phyloP scores from a whole-genome alignment of 2,888 invertebrate species.

The Morinoia aosen region DNA sequence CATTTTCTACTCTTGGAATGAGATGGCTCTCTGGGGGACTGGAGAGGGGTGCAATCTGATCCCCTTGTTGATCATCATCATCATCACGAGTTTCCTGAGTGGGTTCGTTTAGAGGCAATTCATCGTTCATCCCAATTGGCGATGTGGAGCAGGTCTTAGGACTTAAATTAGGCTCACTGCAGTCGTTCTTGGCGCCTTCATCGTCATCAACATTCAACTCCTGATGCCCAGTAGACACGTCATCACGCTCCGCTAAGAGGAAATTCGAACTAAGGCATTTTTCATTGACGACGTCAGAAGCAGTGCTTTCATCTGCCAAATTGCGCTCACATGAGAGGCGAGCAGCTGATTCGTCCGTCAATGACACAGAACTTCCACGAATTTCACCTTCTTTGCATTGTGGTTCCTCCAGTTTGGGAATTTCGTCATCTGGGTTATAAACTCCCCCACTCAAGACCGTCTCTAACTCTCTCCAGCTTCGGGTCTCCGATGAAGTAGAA shows the following conservation, averaged over 20 bases:
- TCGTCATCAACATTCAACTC: neutral
- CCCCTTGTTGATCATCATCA: neutral
- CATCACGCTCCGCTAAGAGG: no score
- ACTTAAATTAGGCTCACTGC: no score
- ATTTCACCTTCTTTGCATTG: neutral
- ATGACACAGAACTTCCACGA: neutral
- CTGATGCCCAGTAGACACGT: no score
- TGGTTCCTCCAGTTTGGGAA: neutral
- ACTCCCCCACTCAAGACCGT: neutral
- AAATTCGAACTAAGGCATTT: no score
- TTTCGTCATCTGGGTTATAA: neutral
- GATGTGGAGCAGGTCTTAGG: neutral
- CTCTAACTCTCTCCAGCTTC: conserved; percentile 40
- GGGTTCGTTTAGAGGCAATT: neutral
- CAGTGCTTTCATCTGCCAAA: neutral
- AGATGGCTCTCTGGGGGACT: neutral
- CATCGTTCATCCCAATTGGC: neutral
- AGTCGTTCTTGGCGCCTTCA: neutral
- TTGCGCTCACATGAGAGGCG: neutral
- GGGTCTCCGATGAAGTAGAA: conserved; percentile 30
- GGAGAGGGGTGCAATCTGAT: neutral
- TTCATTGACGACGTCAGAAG: no score
- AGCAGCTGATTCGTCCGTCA: neutral
- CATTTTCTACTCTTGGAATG: neutral
- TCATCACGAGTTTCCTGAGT: neutral